Percentiles rank a stretch among this genome's conserved stretches.
Conservation (phyloP, 2,888 invertebrate genomes). For the Hemaris fuciformis region DNA sequence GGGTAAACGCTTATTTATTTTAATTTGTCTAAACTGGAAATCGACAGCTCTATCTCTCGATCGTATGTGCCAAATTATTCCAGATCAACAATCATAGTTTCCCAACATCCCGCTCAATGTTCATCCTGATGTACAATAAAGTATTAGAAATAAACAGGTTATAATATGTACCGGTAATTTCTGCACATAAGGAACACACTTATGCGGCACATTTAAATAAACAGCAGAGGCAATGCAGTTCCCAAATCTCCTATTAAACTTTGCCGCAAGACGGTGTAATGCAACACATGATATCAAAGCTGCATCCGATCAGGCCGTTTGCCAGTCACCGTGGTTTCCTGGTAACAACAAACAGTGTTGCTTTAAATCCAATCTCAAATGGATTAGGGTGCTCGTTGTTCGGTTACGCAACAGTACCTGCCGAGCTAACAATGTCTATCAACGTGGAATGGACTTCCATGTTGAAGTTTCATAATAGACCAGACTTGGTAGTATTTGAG, state of each 20-base stretch:
- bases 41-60: too few species aligned
- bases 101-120: too few species aligned
- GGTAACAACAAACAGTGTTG: constrained; percentile 5
- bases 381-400: background rate
- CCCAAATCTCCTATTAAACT: background rate
- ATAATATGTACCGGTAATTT: background rate
- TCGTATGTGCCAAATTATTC: too few species aligned
- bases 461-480: background rate
- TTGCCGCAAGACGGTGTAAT: background rate
- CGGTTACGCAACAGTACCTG: background rate
- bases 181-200: too few species aligned
- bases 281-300: background rate
- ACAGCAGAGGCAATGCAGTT: background rate
- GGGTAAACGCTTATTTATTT: too few species aligned
- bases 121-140: too few species aligned
- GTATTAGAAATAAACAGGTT: too few species aligned
- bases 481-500: background rate
- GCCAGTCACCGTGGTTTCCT: background rate
- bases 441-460: background rate
- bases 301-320: background rate
- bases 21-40: too few species aligned
- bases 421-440: background rate
- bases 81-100: too few species aligned
- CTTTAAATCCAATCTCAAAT: constrained; percentile 5
- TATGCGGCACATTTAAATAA: too few species aligned